A percentile compares a stretch with the other conserved stretches of the same genome.
Conservation (phyloP, 2,113 vertebrate species). For the Engraulis encrasicolus region DNA sequence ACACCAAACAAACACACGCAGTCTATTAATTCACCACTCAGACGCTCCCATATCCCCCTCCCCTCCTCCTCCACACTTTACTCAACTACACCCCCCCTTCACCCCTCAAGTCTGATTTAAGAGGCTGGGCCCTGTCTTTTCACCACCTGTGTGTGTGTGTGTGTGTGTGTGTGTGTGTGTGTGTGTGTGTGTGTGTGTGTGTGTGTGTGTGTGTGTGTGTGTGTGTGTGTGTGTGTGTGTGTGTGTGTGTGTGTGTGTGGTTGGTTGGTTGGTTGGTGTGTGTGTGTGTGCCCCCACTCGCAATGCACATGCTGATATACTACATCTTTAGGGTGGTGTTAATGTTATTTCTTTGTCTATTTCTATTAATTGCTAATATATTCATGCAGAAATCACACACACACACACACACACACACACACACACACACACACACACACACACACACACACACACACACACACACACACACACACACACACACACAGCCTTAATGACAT, state of each 20-base stretch:
- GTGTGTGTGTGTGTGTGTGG: no score
- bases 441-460: no score
- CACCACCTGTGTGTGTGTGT: background rate
- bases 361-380: background rate
- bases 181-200: conserved; percentile 1
- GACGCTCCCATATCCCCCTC: background rate
- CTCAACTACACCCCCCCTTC: no score
- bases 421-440: background rate
- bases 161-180: conserved; percentile 12
- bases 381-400: background rate
- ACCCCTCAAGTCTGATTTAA: background rate
- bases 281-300: no score
- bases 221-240: no score
- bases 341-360: background rate
- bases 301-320: no score
- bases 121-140: background rate
- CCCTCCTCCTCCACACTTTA: no score
- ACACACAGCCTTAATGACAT: no score
- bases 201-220: background rate
- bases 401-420: background rate
- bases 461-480: no score
- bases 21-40: conserved; percentile 68
- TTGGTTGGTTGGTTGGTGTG: no score
- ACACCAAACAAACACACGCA: conserved; percentile 81
- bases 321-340: no score